Evolutionary conservation across 2,113 vertebrate genomes (phyloP).

Genomic region (Eidolon helvum): DNA sequence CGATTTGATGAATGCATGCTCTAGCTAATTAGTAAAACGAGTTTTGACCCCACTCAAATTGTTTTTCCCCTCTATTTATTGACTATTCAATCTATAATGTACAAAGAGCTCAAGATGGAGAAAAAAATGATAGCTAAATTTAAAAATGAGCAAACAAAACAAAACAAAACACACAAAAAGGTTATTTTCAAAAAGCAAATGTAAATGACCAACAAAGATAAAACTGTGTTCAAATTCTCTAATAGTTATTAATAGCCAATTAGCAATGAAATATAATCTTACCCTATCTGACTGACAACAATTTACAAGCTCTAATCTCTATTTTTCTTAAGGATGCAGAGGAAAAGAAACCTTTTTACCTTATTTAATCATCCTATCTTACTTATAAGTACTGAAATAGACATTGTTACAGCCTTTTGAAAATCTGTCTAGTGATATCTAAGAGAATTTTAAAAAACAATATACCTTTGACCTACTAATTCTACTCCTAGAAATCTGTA

Average conservation of each 20-base stretch:
- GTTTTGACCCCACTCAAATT: neutral
- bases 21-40: neutral
- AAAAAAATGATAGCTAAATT: neutral
- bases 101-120: neutral
- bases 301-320: neutral
- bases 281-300: neutral
- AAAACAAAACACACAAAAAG: neutral
- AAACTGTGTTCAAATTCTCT: neutral
- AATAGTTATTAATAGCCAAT: constrained; percentile 4
- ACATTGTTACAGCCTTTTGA: neutral
- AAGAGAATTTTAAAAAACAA: neutral
- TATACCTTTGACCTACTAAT: neutral
- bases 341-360: neutral
- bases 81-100: neutral
- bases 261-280: neutral
- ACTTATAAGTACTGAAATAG: neutral
- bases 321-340: neutral
- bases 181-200: neutral
- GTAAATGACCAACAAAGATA: neutral
- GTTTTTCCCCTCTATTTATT: neutral
- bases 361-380: neutral
- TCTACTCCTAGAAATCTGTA: neutral
- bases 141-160: neutral
- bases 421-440: neutral
- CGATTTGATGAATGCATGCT: neutral